phyloP scores from a whole-genome alignment of 1,140 invertebrate genomes.

The Pseudomyrmex dendroicus region DNA sequence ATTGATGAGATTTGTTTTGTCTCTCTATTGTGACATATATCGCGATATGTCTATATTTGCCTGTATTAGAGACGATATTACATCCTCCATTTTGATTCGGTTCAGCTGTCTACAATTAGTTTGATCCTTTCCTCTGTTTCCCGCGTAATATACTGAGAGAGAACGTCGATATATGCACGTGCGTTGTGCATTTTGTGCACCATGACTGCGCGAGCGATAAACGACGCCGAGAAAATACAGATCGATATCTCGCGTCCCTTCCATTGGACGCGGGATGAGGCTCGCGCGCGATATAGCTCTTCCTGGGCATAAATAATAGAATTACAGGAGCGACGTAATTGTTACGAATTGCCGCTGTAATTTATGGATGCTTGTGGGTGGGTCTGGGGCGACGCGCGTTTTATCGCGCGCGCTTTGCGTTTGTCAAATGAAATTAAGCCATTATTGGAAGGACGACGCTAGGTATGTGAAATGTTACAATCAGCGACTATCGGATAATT shows the following conservation, averaged over 20 bases:
- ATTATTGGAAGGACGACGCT: not conserved
- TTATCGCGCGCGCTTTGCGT: constrained; percentile 24
- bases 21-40: not conserved
- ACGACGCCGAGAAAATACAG: constrained; percentile 58
- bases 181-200: not conserved
- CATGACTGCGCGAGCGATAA: constrained; percentile 33
- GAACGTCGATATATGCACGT: constrained; percentile 1
- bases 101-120: constrained; percentile 56
- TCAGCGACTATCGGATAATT: constrained; percentile 1
- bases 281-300: constrained; percentile 26
- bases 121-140: constrained; percentile 23
- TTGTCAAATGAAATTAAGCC: constrained; percentile 50
- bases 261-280: constrained; percentile 27
- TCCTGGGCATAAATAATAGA: constrained; percentile 69
- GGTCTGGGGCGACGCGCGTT: constrained; percentile 19
- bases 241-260: constrained; percentile 66
- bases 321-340: constrained; percentile 70
- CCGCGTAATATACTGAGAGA: not conserved
- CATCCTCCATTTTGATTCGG: constrained; percentile 5
- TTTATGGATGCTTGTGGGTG: constrained; percentile 70
- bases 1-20: constrained; percentile 2
- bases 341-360: constrained; percentile 72
- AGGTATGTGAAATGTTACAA: constrained; percentile 15
- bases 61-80: constrained; percentile 15
- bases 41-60: constrained; percentile 24